These are phyloP conservation scores for Megastigmus dorsalis DNA, from an alignment of 2,888 invertebrate species.

Conservation along the genomic window DNA sequence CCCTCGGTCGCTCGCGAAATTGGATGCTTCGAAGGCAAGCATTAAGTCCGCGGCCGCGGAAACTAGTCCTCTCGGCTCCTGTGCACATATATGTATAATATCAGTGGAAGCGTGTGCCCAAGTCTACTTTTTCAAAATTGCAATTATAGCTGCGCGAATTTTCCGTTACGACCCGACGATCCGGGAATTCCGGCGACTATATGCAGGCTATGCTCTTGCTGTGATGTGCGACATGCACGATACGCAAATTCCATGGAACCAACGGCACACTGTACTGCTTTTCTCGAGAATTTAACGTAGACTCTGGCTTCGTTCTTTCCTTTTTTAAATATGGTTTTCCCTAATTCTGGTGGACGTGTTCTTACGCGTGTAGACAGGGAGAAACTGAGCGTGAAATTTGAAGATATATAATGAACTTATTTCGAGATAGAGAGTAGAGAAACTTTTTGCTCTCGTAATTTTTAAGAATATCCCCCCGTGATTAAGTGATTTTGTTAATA, in stretches of 20 bases:
- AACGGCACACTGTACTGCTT: no score
- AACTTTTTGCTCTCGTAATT: no score
- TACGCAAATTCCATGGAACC: background rate
- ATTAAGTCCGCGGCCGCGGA: slow-evolving; percentile 46
- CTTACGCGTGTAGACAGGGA: no score
- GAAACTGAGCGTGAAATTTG: no score
- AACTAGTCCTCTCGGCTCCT: slow-evolving; percentile 24
- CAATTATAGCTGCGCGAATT: slow-evolving; percentile 45
- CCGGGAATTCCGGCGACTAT: slow-evolving; percentile 1
- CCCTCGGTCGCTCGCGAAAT: slow-evolving; percentile 48
- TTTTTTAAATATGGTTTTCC: no score
- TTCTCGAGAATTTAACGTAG: no score
- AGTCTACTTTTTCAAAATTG: slow-evolving; percentile 43
- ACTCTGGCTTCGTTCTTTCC: no score
- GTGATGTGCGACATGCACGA: background rate
- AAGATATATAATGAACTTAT: no score
- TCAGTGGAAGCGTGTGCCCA: background rate
- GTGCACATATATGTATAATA: background rate
- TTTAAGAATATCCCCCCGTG: no score
- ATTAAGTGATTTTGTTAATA: no score
- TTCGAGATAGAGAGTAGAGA: no score
- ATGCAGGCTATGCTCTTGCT: background rate
- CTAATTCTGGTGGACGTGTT: no score
- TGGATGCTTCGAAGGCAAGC: slow-evolving; percentile 48
- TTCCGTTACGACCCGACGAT: slow-evolving; percentile 32